These are phyloP conservation scores for Elephas maximus DNA, from an alignment of 2,113 vertebrate genomes.

Conservation along the genomic window DNA sequence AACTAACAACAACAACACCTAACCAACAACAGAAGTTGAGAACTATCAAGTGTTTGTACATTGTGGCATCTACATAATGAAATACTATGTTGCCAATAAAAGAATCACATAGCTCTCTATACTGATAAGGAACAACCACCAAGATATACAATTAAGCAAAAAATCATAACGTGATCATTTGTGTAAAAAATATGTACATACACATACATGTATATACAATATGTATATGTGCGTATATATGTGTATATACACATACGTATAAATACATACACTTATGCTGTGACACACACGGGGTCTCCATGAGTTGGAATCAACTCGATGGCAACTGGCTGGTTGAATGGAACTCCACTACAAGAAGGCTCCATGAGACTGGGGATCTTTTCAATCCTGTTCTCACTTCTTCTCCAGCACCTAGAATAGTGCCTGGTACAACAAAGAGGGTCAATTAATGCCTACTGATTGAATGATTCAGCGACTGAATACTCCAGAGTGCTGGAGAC, in stretches of 20 bases:
- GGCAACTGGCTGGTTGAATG: neutral
- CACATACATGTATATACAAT: neutral
- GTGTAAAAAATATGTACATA: neutral
- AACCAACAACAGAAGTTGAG: neutral
- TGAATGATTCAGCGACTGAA: neutral
- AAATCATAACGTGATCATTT: neutral
- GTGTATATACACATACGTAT: too few species aligned
- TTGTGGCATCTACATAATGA: neutral
- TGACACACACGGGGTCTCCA: neutral
- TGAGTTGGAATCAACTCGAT: too few species aligned
- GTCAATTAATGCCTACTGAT: neutral
- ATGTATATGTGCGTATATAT: neutral
- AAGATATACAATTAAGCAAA: neutral
- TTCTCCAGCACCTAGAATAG: neutral
- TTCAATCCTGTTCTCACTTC: neutral
- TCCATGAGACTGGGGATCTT: too few species aligned
- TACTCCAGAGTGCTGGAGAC: neutral
- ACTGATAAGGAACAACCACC: neutral
- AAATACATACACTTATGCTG: rapidly evolving
- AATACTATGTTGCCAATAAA: neutral
- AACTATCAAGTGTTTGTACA: neutral
- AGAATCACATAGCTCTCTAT: neutral
- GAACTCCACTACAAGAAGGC: neutral
- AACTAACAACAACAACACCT: too few species aligned
- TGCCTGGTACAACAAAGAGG: neutral